phyloP scores from a whole-genome alignment of 2,113 vertebrate species.

The Polypterus senegalus region DNA sequence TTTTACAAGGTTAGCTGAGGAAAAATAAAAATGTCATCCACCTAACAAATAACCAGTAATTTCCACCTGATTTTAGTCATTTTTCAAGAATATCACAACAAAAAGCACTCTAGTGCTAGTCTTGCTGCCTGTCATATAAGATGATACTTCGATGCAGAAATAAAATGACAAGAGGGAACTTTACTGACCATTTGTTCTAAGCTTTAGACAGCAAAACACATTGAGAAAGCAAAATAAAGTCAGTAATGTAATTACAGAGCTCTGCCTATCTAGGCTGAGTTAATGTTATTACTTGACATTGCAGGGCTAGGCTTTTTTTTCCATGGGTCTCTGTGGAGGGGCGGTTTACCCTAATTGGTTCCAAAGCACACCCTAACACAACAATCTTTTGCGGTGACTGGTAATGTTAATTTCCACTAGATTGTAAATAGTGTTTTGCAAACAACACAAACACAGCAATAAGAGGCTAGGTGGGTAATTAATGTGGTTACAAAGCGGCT shows the following conservation, averaged over 20 bases:
- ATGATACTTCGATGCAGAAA: constrained; percentile 21
- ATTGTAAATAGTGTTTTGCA: constrained; percentile 81
- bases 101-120: not conserved
- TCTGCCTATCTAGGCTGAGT: constrained; percentile 43
- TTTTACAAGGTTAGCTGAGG: not conserved
- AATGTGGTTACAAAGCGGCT: constrained; percentile 93
- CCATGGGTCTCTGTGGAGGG: constrained; percentile 62
- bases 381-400: constrained; percentile 60
- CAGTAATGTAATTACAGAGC: constrained; percentile 52
- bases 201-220: constrained; percentile 45
- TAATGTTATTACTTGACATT: constrained; percentile 67
- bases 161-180: constrained; percentile 38
- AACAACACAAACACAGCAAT: constrained; percentile 92
- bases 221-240: constrained; percentile 49
- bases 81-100: not conserved
- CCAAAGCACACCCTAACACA: constrained; percentile 86
- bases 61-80: not conserved
- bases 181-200: constrained; percentile 39
- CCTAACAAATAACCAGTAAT: not conserved
- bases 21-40: not conserved
- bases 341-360: constrained; percentile 91
- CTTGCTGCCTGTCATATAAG: not conserved
- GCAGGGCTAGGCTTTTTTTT: constrained; percentile 62
- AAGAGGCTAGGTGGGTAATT: constrained; percentile 93
- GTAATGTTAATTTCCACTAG: constrained; percentile 75